Base-by-base conservation (phyloP, 30 jellyfish, hydroid and myxozoan species). In the Hydra vulgaris region DNA sequence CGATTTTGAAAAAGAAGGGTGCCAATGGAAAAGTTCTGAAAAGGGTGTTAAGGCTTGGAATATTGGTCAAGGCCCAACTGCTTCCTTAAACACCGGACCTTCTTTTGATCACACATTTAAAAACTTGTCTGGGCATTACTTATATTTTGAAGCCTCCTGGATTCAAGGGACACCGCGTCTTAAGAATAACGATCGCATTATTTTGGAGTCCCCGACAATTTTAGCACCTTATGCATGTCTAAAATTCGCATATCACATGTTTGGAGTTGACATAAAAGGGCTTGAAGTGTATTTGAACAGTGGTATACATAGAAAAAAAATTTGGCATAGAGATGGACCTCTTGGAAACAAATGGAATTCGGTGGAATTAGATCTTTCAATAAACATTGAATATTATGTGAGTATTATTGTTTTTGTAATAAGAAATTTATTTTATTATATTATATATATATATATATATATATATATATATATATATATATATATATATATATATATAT, bases 91-190 rank as follows among this genome's bases (percentile, higher is more conserved):
- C 19, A 90, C 97, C 20, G 97, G 97, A 53, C 97, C 97, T 22
- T 18, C 61, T 18, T 61, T 20, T 26, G 97, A 90, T 74, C 86
- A 85, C 55, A 90, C 97, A 26, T 25, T 21, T 18, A 83, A 83
- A 76, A 81, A 72, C 21, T 8, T 20, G 17, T 17, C 72, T 81
- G 97, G 97, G 18, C 85, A 80, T 22, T 90, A 85, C 55, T 79
- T 80, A 19, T 90, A 85, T 75, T 74, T 81, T 53, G 97, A 90
- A 27, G 88, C 97, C 18, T 90, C 97, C 16, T 85, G 97, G 95
- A 15, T 61, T 16, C 55, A 73, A 61, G 95, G 95, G 16, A 79
- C 83, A 53, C 40, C 80, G 0, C 66, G 90, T 16, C 75, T 80
- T 18, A 25, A 68, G 26, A 21, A 24, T 26, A 74, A 74, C 12